A percentile compares a stretch with the other conserved stretches of the same genome.
These are phyloP conservation scores for Oncorhynchus tshawytscha DNA, from an alignment of 2,113 vertebrate genomes.

Conservation along the genomic window DNA sequence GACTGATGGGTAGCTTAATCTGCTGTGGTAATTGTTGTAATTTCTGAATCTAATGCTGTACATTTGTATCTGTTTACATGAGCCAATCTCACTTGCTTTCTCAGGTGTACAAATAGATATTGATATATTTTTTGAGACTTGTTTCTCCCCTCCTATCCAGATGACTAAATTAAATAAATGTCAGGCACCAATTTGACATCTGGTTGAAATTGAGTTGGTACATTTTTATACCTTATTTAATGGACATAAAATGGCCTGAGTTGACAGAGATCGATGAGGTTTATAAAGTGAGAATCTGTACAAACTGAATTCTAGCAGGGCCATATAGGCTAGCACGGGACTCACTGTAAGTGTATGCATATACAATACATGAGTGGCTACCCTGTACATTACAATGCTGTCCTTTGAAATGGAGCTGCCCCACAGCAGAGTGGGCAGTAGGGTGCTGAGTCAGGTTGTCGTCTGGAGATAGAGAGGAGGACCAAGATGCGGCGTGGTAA, in stretches of 20 bases:
- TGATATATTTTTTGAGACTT: conserved; percentile 23
- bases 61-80: not conserved
- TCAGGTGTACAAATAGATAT: not conserved
- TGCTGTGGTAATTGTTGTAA: not conserved
- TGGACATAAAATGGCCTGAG: conserved; percentile 18
- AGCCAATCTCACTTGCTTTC: not conserved
- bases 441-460: conserved; percentile 8
- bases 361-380: not conserved
- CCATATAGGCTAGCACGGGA: not conserved
- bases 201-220: conserved; percentile 34
- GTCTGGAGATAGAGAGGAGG: no score
- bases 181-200: conserved; percentile 19
- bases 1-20: not conserved
- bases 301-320: conserved; percentile 8
- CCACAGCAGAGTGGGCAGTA: not conserved
- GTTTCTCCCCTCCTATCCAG: conserved; percentile 1
- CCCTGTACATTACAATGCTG: not conserved
- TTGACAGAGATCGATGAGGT: conserved; percentile 34
- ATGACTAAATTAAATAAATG: conserved; percentile 30
- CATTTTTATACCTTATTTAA: conserved; percentile 31
- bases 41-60: not conserved
- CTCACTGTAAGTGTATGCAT: not conserved
- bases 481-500: no score
- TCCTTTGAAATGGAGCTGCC: not conserved
- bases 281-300: conserved; percentile 24